Conservation (phyloP, 2,888 invertebrate species). For the Amphipoea lucens region DNA sequence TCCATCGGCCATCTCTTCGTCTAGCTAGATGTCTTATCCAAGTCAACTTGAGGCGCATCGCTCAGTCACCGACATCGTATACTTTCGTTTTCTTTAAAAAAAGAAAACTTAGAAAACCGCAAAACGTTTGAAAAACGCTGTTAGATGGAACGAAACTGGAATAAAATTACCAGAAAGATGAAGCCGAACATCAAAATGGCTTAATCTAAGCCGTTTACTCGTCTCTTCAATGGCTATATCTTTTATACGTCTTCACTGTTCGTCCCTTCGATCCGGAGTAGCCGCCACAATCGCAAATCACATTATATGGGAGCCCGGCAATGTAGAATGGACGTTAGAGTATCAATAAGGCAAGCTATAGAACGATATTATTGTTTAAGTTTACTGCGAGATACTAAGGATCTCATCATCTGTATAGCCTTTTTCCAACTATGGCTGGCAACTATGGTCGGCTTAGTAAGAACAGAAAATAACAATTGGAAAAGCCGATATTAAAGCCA, state of each 20-base stretch:
- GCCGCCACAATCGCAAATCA: slow-evolving; percentile 53
- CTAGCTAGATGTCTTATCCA: no score
- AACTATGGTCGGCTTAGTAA: no score
- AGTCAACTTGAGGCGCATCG: no score
- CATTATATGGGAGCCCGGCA: slow-evolving; percentile 45
- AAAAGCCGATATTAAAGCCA: not conserved
- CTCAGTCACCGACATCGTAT: no score
- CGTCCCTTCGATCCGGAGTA: slow-evolving; percentile 40
- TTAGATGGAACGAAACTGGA: not conserved
- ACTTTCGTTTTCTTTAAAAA: no score
- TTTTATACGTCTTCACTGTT: slow-evolving; percentile 35
- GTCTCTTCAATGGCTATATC: slow-evolving; percentile 28
- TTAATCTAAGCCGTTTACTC: slow-evolving; percentile 23
- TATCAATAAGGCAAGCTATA: not conserved
- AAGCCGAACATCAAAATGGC: slow-evolving; percentile 20
- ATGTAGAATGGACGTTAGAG: not conserved
- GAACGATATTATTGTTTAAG: not conserved
- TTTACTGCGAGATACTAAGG: not conserved
- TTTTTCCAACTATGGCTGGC: no score
- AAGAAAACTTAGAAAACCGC: not conserved
- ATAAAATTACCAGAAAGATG: slow-evolving; percentile 5
- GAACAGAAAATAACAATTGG: not conserved
- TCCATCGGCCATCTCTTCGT: no score
- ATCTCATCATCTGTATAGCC: no score
- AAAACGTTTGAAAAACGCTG: not conserved